A percentile compares a stretch with the other conserved stretches of the same genome.
These are phyloP conservation scores for Pterocles orientalis DNA, from an alignment of 2,113 vertebrate genomes.

Conservation along the genomic window DNA sequence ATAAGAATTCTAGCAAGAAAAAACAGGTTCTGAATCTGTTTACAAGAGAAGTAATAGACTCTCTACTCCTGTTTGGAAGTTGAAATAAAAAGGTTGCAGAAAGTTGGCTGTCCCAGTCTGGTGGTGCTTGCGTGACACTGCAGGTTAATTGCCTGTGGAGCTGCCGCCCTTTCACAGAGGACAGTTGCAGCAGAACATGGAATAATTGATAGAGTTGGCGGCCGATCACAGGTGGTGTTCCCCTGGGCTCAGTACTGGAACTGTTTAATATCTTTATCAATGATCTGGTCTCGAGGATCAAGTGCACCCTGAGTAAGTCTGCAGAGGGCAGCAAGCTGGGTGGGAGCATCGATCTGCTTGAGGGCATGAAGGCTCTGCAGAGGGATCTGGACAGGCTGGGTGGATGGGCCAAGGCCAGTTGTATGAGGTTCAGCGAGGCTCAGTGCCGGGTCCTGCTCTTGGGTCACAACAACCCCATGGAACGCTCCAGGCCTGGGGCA, in stretches of 20 bases:
- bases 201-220: not conserved
- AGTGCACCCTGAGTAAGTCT: not conserved
- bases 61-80: not conserved
- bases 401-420: too few relatives aligned
- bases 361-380: not conserved
- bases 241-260: not conserved
- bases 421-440: too few relatives aligned
- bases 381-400: too few relatives aligned
- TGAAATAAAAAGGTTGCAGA: not conserved
- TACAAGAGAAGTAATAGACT: not conserved
- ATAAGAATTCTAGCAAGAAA: not conserved
- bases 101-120: not conserved
- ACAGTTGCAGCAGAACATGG: not conserved
- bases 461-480: not conserved
- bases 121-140: not conserved
- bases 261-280: not conserved
- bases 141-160: not conserved
- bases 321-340: not conserved
- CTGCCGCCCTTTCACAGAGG: not conserved
- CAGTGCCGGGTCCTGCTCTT: not conserved
- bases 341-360: rapidly evolving
- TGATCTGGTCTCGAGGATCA: not conserved
- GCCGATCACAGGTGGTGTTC: not conserved
- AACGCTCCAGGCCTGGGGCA: not conserved
- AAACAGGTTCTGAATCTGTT: not conserved